Conservation (phyloP, 2,113 vertebrate genomes). For the Silurus meridionalis region DNA sequence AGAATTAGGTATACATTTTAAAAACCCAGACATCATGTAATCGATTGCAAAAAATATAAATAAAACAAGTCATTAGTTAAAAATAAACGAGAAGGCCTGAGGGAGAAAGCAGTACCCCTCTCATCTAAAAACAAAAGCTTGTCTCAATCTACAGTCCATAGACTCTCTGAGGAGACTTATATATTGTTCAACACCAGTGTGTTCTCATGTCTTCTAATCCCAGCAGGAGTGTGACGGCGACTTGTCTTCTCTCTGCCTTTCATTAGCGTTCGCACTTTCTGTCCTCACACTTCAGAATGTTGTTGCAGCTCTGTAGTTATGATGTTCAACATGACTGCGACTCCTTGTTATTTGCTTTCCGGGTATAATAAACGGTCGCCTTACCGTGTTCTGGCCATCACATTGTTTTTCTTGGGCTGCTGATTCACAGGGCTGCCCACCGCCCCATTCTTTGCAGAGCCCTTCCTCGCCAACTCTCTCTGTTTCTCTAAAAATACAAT, state of each 20-base stretch:
- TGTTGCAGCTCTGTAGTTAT: background rate
- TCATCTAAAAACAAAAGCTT: conserved; percentile 29
- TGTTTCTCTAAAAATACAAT: conserved; percentile 84
- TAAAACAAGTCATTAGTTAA: background rate
- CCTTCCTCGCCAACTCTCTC: conserved; percentile 92
- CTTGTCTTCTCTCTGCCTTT: conserved; percentile 15
- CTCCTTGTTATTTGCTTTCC: background rate
- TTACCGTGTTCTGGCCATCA: conserved; percentile 95
- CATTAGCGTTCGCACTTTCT: conserved; percentile 36
- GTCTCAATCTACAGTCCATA: conserved; percentile 54
- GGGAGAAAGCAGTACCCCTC: background rate
- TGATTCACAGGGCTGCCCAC: conserved; percentile 97
- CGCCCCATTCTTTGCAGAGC: conserved; percentile 90
- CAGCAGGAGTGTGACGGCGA: conserved; percentile 38
- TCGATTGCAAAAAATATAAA: background rate
- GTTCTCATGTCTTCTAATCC: conserved; percentile 63
- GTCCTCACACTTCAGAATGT: conserved; percentile 1
- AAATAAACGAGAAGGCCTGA: background rate
- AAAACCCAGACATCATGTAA: background rate
- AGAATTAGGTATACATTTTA: background rate
- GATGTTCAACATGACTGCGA: background rate
- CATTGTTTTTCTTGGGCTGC: conserved; percentile 96
- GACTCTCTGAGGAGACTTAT: conserved; percentile 36
- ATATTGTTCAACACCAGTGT: conserved; percentile 49
- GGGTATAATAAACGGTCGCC: background rate